A percentile compares a stretch with the other conserved stretches of the same genome.
Evolutionary conservation across 1,140 invertebrate species (phyloP).

Genomic region (Microplitis demolitor): DNA sequence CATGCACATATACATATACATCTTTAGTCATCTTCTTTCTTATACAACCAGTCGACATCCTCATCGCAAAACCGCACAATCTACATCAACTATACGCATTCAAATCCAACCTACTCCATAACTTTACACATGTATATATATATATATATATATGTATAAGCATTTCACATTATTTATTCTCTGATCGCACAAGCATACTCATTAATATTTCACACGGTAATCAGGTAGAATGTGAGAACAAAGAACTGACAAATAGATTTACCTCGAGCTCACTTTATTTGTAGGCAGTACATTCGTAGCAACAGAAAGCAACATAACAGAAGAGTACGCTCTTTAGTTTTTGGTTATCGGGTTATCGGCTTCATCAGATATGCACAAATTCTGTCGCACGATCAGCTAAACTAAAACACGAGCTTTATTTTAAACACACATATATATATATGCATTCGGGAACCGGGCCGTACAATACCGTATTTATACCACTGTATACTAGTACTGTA

Average conservation of each 20-base stretch:
- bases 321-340: background rate
- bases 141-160: background rate
- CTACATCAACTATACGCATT: background rate
- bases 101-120: background rate
- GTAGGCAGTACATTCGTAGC: background rate
- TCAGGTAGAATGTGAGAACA: background rate
- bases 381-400: conserved; percentile 4
- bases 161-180: background rate
- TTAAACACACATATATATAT: background rate
- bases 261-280: background rate
- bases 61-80: background rate
- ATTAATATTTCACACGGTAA: conserved; percentile 8
- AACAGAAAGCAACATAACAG: background rate
- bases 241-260: conserved; percentile 5
- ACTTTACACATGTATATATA: no score
- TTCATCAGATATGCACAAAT: conserved; percentile 15
- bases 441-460: background rate
- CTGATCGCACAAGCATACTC: background rate
- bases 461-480: background rate
- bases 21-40: no score
- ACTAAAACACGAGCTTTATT: background rate
- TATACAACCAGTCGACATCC: background rate
- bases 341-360: conserved; percentile 15
- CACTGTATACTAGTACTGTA: no score
- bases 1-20: no score